phyloP scores from a whole-genome alignment of 2,888 invertebrate genomes.

The Orchesellides sinensis region DNA sequence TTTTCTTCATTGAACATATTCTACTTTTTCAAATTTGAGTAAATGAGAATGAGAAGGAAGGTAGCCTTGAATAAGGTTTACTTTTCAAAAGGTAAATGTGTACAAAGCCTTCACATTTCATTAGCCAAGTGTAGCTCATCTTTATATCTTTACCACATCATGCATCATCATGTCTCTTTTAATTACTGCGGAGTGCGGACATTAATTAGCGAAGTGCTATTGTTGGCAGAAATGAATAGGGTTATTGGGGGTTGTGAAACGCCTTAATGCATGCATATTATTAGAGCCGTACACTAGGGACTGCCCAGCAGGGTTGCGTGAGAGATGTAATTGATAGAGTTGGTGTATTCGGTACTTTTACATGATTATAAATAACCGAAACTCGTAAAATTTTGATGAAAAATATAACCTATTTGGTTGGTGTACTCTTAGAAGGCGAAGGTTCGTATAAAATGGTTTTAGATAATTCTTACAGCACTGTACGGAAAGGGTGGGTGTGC shows the following conservation, averaged over 20 bases:
- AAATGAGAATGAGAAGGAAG: background rate
- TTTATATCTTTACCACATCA: background rate
- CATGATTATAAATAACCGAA: too few relatives aligned
- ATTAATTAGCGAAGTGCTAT: constrained; percentile 14
- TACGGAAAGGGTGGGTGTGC: too few relatives aligned
- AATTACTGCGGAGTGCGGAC: constrained; percentile 7
- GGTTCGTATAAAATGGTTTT: too few relatives aligned
- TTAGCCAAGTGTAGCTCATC: background rate
- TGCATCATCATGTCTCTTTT: constrained; percentile 5
- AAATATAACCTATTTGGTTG: too few relatives aligned
- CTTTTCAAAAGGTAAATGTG: background rate
- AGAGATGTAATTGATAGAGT: background rate
- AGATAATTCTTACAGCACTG: too few relatives aligned
- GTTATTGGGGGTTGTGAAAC: too few relatives aligned
- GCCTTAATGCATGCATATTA: background rate
- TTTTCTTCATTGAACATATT: constrained; percentile 11
- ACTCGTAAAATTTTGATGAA: too few relatives aligned
- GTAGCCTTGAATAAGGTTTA: constrained; percentile 14
- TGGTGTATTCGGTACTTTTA: too few relatives aligned
- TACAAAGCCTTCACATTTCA: background rate
- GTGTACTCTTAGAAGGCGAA: too few relatives aligned
- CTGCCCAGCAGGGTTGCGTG: background rate
- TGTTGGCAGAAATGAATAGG: too few relatives aligned
- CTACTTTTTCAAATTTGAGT: constrained; percentile 29
- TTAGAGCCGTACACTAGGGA: background rate